Conservation (phyloP, 1,140 invertebrate species). For the Matsumurasca onukii region DNA sequence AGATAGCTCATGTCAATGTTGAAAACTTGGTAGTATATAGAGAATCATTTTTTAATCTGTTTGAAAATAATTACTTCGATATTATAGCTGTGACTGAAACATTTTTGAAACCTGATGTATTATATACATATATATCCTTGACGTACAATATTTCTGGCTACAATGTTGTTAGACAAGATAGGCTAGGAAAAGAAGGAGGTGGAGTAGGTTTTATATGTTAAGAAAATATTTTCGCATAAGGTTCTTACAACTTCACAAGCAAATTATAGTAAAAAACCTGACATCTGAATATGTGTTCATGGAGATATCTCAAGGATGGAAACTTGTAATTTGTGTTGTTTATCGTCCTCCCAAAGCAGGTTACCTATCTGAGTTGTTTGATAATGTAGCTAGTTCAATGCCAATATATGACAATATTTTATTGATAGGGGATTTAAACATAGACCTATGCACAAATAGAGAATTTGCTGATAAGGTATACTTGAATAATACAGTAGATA, state of each 20-base stretch:
- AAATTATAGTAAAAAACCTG: conserved; percentile 6
- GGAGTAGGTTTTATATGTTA: not conserved
- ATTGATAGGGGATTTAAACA: not conserved
- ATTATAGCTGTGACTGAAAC: not conserved
- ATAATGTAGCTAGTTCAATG: no score
- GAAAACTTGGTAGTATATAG: conserved; percentile 3
- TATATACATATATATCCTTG: no score
- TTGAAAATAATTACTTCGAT: no score
- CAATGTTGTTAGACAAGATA: no score
- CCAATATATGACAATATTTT: no score
- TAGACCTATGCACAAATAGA: no score
- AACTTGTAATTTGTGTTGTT: not conserved
- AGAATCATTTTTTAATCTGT: not conserved
- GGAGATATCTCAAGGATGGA: no score
- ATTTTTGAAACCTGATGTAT: not conserved
- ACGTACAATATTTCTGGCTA: not conserved
- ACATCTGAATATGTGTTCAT: not conserved
- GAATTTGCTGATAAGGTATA: not conserved
- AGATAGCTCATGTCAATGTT: conserved; percentile 1
- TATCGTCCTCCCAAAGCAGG: no score
- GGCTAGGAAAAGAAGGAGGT: no score
- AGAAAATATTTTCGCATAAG: not conserved
- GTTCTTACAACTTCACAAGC: not conserved
- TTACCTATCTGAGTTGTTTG: no score
- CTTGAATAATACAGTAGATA: not conserved